These are phyloP conservation scores for Pachymerium ferrugineum DNA, from an alignment of 2,888 invertebrate genomes.

Conservation along the genomic window DNA sequence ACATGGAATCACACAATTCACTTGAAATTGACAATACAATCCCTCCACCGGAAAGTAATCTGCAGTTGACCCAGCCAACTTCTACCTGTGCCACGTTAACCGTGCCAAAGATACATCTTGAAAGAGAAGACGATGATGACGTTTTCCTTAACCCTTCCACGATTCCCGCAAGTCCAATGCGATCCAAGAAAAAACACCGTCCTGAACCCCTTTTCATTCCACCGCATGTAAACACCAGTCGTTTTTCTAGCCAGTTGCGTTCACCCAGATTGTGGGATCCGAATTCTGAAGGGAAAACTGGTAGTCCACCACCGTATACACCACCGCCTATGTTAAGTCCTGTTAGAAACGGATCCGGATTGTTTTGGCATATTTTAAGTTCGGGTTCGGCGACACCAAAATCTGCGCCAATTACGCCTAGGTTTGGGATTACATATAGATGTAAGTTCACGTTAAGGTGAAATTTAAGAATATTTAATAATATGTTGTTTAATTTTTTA, in stretches of 20 bases:
- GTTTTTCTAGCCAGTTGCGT: constrained; percentile 54
- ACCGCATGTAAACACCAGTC: constrained; percentile 48
- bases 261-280: constrained; percentile 48
- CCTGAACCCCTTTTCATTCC: constrained; percentile 51
- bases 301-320: constrained; percentile 64
- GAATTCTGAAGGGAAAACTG: constrained; percentile 32
- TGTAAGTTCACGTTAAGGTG: constrained; percentile 33
- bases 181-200: constrained; percentile 45
- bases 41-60: neutral
- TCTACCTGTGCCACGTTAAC: neutral
- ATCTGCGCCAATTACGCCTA: constrained; percentile 45
- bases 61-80: neutral
- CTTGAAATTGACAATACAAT: neutral
- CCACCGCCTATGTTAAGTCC: constrained; percentile 93
- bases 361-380: constrained; percentile 58
- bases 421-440: constrained; percentile 31
- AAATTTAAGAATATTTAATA: neutral
- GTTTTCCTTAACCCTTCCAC: constrained; percentile 70
- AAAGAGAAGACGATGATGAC: constrained; percentile 59
- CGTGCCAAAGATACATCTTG: constrained; percentile 32
- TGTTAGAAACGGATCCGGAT: constrained; percentile 77
- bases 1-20: neutral
- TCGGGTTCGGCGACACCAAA: constrained; percentile 42
- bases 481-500: constrained; percentile 31
- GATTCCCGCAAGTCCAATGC: constrained; percentile 52